Conservation (phyloP, 2,888 invertebrate species). For the Leucozona laternaria region DNA sequence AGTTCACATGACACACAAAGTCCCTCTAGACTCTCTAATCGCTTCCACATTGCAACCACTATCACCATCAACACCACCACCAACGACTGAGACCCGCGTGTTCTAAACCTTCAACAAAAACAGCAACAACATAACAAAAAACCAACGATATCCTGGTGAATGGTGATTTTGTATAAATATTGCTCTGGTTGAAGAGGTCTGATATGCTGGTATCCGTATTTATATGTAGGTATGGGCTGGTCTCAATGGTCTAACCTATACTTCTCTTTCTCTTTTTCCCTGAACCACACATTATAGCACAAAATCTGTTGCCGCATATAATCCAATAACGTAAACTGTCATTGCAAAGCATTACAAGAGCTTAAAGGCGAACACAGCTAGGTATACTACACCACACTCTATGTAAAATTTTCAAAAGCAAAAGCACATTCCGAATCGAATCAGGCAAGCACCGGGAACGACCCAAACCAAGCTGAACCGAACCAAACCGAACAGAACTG, state of each 20-base stretch:
- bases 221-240: neutral
- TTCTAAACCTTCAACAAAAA: neutral
- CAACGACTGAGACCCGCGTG: constrained; percentile 3
- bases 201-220: neutral
- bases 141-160: constrained; percentile 13
- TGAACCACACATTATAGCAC: constrained; percentile 62
- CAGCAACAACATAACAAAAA: neutral
- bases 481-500: neutral
- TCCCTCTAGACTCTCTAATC: constrained; percentile 46
- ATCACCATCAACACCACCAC: neutral
- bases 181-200: constrained; percentile 34
- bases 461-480: constrained; percentile 29
- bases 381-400: constrained; percentile 1
- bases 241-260: constrained; percentile 31
- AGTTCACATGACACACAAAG: constrained; percentile 37
- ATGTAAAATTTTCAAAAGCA: neutral
- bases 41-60: constrained; percentile 24
- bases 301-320: constrained; percentile 71
- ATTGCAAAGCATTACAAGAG: constrained; percentile 71
- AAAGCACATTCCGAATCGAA: constrained; percentile 19
- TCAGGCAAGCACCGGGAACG: constrained; percentile 23
- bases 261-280: neutral
- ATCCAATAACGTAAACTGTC: constrained; percentile 75
- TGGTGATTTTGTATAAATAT: constrained; percentile 25
- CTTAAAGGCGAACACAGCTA: constrained; percentile 52